Evolutionary conservation across 2,113 vertebrate species (phyloP).

Genomic region (Baryphthengus martii): DNA sequence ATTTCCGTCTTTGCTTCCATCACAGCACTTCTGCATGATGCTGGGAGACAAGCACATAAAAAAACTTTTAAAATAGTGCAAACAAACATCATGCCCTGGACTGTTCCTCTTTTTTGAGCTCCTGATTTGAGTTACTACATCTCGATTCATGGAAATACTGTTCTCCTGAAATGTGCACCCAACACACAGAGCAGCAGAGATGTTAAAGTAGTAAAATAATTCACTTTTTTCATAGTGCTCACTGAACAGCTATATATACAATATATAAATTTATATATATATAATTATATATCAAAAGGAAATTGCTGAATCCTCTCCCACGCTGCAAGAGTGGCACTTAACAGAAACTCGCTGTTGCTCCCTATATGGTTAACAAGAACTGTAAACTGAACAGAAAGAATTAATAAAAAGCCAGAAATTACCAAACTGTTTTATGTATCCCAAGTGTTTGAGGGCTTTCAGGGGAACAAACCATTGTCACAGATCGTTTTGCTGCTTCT

Average conservation of each 20-base stretch:
- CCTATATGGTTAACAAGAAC: too few relatives aligned
- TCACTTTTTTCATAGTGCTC: background rate
- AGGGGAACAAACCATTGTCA: too few relatives aligned
- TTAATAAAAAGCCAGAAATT: too few relatives aligned
- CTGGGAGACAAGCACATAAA: background rate
- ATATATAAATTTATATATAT: too few relatives aligned
- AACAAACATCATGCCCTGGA: background rate
- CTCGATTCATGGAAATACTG: background rate
- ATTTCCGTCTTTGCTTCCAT: fast-evolving
- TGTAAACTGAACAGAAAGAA: too few relatives aligned
- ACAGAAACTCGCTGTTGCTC: background rate
- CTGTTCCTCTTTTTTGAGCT: background rate
- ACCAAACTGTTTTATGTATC: too few relatives aligned
- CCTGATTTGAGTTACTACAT: background rate
- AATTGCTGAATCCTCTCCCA: background rate
- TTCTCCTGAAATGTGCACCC: fast-evolving
- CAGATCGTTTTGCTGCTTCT: too few relatives aligned
- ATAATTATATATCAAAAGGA: background rate
- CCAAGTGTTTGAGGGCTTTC: too few relatives aligned
- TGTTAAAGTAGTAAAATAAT: background rate
- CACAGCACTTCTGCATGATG: background rate
- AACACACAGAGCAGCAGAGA: fast-evolving
- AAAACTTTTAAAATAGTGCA: fast-evolving
- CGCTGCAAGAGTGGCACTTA: background rate
- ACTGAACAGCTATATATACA: background rate